Base-by-base conservation (phyloP, 2,888 invertebrate species). In the Gonocerus acuteangulatus region DNA sequence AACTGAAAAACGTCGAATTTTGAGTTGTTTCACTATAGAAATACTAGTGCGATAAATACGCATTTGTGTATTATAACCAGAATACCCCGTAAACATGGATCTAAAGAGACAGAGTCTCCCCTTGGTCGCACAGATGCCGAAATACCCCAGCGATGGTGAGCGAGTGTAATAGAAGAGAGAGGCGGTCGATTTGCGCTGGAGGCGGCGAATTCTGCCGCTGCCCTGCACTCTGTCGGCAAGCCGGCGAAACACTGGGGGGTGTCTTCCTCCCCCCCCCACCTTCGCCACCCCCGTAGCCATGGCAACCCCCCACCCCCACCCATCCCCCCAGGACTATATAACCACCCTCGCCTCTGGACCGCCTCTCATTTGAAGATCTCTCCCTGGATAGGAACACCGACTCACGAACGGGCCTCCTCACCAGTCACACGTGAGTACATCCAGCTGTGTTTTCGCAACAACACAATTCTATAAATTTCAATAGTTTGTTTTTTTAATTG, bases 361-460 rank as follows among this genome's bases (percentile, higher is more conserved):
- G 51, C 51, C 51, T 51, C 51, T 51, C 51, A 51, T 51, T 51
- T 51, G 36, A 51, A 51, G 51, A 51, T 51, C 51, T 36, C 32
- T n/a, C 19, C 34, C 51, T 27, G 27, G 27, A 27, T 27, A 6
- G 27, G 27, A 27, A 4, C 27, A 27, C 51, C 34, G 51, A 1
- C 36, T 27, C 6, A 19, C 34, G 36, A 34, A 32, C 6, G 18
- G 18, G 15, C 23, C n/a, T 2, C 18, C 13, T 1, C n/a, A n/a
- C 16, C 18, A 9, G 27, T 34, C 32, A 34, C 51, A 51, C 51
- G 51, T 51, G 51, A 51, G 51, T 51, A 51, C 27, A 27, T 27
- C 27, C 9, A 27, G 9, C 9, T 27, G n/a, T n/a, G n/a, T n/a
- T n/a, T n/a, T n/a, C n/a, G n/a, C n/a, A n/a, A n/a, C n/a, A n/a